Percentiles rank a stretch among this genome's conserved stretches.
Conservation (phyloP, 2,888 invertebrate species). For the Andricus curvator region DNA sequence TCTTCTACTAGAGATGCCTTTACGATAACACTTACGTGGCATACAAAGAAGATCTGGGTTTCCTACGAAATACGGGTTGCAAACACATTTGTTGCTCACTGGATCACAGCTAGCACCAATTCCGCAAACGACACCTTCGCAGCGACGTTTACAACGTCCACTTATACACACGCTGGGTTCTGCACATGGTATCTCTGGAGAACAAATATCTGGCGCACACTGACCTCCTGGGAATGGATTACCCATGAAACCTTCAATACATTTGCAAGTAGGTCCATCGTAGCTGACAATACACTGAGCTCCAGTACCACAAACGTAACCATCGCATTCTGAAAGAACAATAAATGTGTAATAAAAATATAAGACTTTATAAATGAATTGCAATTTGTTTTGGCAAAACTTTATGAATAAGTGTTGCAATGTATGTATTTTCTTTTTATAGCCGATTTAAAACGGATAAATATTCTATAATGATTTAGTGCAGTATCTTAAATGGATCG, state of each 20-base stretch:
- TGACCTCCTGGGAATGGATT: slow-evolving; percentile 95
- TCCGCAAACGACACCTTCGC: slow-evolving; percentile 92
- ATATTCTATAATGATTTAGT: no score
- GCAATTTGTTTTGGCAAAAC: background rate
- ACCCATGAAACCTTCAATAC: slow-evolving; percentile 91
- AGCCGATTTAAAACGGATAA: no score
- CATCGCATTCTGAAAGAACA: slow-evolving; percentile 84
- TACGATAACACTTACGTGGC: slow-evolving; percentile 86
- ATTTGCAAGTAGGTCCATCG: slow-evolving; percentile 92
- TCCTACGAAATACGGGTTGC: slow-evolving; percentile 92
- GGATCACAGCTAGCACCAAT: slow-evolving; percentile 92
- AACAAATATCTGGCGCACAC: slow-evolving; percentile 91
- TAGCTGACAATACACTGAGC: slow-evolving; percentile 92
- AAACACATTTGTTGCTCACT: slow-evolving; percentile 89
- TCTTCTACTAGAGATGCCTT: slow-evolving; percentile 29
- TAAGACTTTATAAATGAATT: background rate
- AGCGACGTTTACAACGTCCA: slow-evolving; percentile 93
- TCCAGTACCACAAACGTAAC: slow-evolving; percentile 88
- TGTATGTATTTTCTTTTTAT: background rate
- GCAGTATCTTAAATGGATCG: no score
- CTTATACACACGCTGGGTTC: slow-evolving; percentile 90
- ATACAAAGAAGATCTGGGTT: slow-evolving; percentile 94
- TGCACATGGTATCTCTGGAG: slow-evolving; percentile 87
- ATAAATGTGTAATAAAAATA: background rate
- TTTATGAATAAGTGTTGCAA: background rate